Base-by-base conservation (phyloP, 2,888 invertebrate species). In the Branchellion lobata region DNA sequence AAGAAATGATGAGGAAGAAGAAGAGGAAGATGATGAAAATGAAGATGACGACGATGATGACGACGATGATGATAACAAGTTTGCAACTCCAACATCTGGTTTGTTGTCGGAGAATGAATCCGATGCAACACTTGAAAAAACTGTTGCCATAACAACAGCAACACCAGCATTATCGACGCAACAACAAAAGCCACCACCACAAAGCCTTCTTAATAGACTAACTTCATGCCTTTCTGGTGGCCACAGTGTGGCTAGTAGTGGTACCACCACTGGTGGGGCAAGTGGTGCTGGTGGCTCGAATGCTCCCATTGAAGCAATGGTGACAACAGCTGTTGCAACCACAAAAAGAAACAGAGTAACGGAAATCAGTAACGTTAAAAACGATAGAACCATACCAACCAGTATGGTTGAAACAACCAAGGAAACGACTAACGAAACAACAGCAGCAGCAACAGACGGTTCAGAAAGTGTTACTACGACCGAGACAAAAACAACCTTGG, bases 61-160 rank as follows among this genome's bases (percentile, higher is more conserved):
- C 14, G 69, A 69, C 3, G 69, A 69, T 69, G 69, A 69, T 69
- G 69, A 69, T 27, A 69, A 21, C 18, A 69, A 69, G 34, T 33
- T 21, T 69, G 61, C 61, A 18, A 34, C 69, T 27, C 69, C 69
- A 24, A 8, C 34, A 5, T 14, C 14, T 3, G 69, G 31, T 65
- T n/a, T 29, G n/a, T 29, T 27, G 24, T 65, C 65, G 29, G 24
- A 65, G 8, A 21, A 65, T 27, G 65, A 65, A 27, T 5, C 8
- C 29, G 65, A 65, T 21, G 3, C 65, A 21, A 14, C 40, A 8
- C 14, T 40, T n/a, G n/a, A n/a, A n/a, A n/a, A n/a, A 40, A 14
- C 40, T 14, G 5, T 14, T 40, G 40, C 40, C 40, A 40, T 14
- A 8, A 40, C 40, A 40, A 40, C 65, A 65, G 21, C n/a, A 3